Evolutionary conservation across 2,797 vertebrate genomes (phyloP), one percentile per base, ranked within the genome.

Genomic region (Potorous gilbertii): DNA sequence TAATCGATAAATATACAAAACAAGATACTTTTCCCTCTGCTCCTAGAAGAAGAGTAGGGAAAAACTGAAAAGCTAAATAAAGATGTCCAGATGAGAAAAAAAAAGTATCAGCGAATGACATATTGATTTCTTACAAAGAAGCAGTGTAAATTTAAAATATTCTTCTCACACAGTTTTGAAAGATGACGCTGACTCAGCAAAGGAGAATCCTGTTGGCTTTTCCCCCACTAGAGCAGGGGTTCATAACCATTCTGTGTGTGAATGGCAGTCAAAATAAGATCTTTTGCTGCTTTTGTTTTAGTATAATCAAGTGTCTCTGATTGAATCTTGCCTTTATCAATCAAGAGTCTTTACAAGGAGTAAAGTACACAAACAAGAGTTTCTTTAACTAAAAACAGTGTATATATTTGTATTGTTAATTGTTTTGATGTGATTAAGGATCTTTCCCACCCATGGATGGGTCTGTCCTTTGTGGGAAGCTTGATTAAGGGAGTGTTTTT

Each of bases 101-200:
- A 55, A 55, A 40, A 91, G 28, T 97, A 97, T 97, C 95, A 97
- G 95, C 59, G 98, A 98, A 98, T 55, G 94, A 98, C 97, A 97
- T 98, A 99, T 98, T 98, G 98, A 98, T 98, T 99, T 98, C 95
- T 98, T 98, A 98, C 96, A 97, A 97, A 98, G 97, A 97, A 97
- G 95, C 95, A 98, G 96, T 98, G 93, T 98, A 98, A 98, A 98
- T 98, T 98, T 98, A 98, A 98, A 98, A 98, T 98, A 98, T 98
- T 98, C 96, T 98, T 98, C 97, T 98, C 97, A 98, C 97, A 98
- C 93, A 97, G 94, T 98, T 98, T 98, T 98, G 97, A 98, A 98
- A 96, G 97, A 97, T 93, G 91, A 93, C 56, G 97, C 96, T 97
- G 97, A 97, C 96, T 97, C 59, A 91, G 21, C 94, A 97, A 97